Conservation (phyloP, 1,140 invertebrate species). For the Stratiolaelaps scimitus region DNA sequence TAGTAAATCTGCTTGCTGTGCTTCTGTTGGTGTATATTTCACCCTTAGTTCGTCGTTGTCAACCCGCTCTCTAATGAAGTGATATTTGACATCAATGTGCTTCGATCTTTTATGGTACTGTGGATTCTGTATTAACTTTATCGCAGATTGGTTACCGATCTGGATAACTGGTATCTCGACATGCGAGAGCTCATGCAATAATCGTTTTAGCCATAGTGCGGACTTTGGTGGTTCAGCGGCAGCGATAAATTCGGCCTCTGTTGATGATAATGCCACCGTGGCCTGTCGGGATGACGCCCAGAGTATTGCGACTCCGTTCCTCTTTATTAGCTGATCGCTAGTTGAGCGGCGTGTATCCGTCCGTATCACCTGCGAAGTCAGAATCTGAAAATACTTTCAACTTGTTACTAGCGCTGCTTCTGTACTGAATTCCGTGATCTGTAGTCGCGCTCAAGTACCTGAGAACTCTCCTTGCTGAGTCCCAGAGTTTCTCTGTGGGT, state of each 20-base stretch:
- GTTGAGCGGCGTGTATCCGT: too few relatives aligned
- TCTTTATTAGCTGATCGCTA: too few relatives aligned
- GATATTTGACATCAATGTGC: conserved; percentile 40
- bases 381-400: too few relatives aligned
- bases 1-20: conserved; percentile 39
- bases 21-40: conserved; percentile 25
- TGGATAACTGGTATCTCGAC: too few relatives aligned
- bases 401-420: too few relatives aligned
- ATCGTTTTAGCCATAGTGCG: conserved; percentile 32
- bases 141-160: conserved; percentile 39
- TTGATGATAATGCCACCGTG: conserved; percentile 43
- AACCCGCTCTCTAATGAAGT: conserved; percentile 39
- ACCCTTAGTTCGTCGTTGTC: conserved; percentile 29
- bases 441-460: too few relatives aligned
- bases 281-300: conserved; percentile 42
- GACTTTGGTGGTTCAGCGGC: conserved; percentile 40
- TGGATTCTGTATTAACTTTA: conserved; percentile 39
- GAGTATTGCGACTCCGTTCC: too few relatives aligned
- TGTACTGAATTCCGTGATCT: too few relatives aligned
- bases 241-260: conserved; percentile 44
- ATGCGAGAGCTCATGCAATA: too few relatives aligned
- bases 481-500: too few relatives aligned
- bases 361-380: too few relatives aligned
- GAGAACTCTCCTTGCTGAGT: too few relatives aligned
- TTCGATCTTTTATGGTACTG: conserved; percentile 41